Percentiles rank a stretch among this genome's conserved stretches.
Conservation (phyloP, 1,140 invertebrate species). For the Pteromalus puparum region DNA sequence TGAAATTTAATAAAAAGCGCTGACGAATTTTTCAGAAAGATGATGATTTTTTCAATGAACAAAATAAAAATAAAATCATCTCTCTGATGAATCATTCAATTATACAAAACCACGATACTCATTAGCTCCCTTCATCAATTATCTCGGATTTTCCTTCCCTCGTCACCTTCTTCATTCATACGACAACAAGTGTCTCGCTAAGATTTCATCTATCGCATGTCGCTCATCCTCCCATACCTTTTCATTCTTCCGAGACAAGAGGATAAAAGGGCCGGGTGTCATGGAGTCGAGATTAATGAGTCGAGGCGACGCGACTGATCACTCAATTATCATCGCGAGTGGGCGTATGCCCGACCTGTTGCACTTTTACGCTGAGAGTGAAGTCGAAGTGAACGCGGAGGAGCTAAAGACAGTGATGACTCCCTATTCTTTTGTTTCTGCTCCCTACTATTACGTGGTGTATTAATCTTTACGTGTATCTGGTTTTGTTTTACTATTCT, state of each 20-base stretch:
- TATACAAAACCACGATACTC: too few species aligned
- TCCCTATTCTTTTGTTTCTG: too few species aligned
- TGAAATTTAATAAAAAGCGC: too few species aligned
- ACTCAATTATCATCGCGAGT: conserved; percentile 40
- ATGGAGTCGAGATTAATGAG: background rate
- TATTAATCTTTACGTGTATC: too few species aligned
- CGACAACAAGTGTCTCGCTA: background rate
- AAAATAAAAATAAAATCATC: too few species aligned
- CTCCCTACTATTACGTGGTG: too few species aligned
- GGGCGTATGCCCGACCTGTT: conserved; percentile 43
- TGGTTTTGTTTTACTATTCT: too few species aligned
- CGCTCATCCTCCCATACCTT: background rate
- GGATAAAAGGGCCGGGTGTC: background rate
- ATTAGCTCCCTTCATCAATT: background rate
- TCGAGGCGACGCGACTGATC: conserved; percentile 18
- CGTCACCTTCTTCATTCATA: background rate
- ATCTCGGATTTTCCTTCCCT: background rate
- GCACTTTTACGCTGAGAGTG: background rate
- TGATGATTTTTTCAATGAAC: too few species aligned
- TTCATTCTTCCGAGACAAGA: background rate
- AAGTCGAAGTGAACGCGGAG: background rate
- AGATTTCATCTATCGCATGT: background rate
- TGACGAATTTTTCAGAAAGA: too few species aligned
- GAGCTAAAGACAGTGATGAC: too few species aligned
- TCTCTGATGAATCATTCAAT: too few species aligned